phyloP scores from a whole-genome alignment of 2,797 vertebrate species.

The Hozukius guyotensis region DNA sequence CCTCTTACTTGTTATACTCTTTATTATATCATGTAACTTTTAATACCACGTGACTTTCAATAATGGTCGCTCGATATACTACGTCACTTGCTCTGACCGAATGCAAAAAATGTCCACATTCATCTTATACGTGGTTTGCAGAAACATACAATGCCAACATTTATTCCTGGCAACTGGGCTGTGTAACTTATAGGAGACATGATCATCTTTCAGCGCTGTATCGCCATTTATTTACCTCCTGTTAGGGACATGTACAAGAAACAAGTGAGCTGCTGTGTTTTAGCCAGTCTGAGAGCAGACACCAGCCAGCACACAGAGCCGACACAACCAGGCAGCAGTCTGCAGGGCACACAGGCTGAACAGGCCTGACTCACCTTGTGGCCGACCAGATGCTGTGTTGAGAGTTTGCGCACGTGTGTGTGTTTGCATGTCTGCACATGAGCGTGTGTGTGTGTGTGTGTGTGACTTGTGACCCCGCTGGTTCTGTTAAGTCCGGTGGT shows the following conservation, averaged over 20 bases:
- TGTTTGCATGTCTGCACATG: neutral
- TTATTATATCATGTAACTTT: neutral
- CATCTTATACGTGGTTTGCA: neutral
- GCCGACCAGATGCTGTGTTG: constrained; percentile 31
- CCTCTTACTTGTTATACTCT: neutral
- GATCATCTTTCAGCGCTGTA: neutral
- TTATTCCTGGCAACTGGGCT: neutral
- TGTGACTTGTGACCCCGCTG: constrained; percentile 42
- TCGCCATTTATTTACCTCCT: neutral
- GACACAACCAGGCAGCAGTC: constrained; percentile 14
- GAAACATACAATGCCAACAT: neutral
- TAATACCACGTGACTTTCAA: too few relatives aligned
- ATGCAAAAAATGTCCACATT: neutral
- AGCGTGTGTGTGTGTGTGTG: neutral
- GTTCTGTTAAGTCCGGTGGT: constrained; percentile 11
- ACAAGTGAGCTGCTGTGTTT: constrained; percentile 7
- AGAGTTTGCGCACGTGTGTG: neutral
- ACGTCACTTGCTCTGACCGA: neutral
- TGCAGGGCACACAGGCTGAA: constrained; percentile 5
- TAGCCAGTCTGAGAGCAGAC: neutral
- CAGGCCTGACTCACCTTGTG: constrained; percentile 26
- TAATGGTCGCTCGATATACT: neutral
- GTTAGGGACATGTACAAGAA: neutral
- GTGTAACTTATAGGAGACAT: neutral
- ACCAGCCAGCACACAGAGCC: neutral